These are phyloP conservation scores for Clinocottus analis DNA, from an alignment of 2,113 vertebrate species.

Conservation along the genomic window DNA sequence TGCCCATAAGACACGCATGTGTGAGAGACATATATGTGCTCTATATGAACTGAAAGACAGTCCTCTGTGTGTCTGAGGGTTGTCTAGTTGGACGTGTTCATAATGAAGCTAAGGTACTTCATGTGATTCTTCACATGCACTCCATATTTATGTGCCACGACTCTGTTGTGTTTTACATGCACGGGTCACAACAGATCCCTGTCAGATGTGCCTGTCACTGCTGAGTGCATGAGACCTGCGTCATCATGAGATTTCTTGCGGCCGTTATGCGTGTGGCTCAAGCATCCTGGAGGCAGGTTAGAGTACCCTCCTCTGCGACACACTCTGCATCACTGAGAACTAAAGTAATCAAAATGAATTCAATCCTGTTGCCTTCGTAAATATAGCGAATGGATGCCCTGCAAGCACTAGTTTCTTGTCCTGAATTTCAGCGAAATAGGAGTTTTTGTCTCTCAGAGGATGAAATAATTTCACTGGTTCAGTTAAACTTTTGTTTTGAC, in stretches of 20 bases:
- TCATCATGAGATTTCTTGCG: constrained; percentile 17
- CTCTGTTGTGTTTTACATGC: neutral
- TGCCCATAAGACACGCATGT: neutral
- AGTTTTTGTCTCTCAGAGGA: neutral
- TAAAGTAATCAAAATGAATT: neutral
- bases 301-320: constrained; percentile 7
- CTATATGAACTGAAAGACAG: neutral
- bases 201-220: neutral
- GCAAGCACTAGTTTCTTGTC: neutral
- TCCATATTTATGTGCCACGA: neutral
- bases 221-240: constrained; percentile 27
- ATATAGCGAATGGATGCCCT: neutral
- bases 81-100: neutral
- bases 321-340: neutral
- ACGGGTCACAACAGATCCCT: neutral
- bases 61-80: neutral
- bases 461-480: neutral
- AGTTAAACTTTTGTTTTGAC: too few species aligned
- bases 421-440: neutral
- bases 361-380: neutral
- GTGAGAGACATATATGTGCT: neutral
- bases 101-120: neutral
- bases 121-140: neutral
- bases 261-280: constrained; percentile 36
- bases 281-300: neutral